These are phyloP conservation scores for Belonocnema kinseyi DNA, from an alignment of 1,140 invertebrate species.

Conservation along the genomic window DNA sequence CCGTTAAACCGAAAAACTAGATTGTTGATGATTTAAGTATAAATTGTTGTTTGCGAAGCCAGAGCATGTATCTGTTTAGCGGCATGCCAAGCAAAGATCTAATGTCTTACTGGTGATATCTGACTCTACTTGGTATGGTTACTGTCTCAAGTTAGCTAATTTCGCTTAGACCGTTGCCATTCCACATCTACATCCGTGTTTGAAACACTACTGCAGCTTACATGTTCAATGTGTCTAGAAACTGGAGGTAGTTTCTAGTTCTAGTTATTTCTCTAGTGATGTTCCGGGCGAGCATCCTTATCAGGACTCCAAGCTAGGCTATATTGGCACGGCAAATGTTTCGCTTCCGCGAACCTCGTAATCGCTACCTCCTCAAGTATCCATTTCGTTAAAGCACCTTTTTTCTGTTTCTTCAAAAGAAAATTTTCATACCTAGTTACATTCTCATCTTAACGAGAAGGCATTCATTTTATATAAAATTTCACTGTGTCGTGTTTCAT, in stretches of 20 bases:
- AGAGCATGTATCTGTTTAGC: neutral
- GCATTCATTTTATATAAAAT: too few relatives aligned
- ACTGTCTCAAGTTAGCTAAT: slow-evolving; percentile 61
- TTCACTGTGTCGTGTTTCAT: too few relatives aligned
- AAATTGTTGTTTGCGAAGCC: too few relatives aligned
- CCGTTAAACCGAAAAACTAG: too few relatives aligned
- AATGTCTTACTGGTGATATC: slow-evolving; percentile 61
- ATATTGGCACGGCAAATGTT: slow-evolving; percentile 14
- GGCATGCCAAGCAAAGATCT: slow-evolving; percentile 40
- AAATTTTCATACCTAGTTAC: neutral
- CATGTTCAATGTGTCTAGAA: slow-evolving; percentile 18
- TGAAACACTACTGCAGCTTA: slow-evolving; percentile 26
- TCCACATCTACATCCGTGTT: slow-evolving; percentile 28
- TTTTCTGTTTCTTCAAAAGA: neutral
- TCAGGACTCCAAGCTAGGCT: neutral
- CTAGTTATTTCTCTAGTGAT: slow-evolving; percentile 5
- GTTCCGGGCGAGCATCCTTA: slow-evolving; percentile 11
- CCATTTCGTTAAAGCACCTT: neutral
- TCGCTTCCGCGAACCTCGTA: neutral
- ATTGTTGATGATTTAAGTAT: too few relatives aligned
- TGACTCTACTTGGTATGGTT: slow-evolving; percentile 44
- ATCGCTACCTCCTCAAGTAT: neutral
- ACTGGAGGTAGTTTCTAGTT: slow-evolving; percentile 19
- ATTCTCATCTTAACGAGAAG: too few relatives aligned
- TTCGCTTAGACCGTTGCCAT: slow-evolving; percentile 46